Percentiles rank a stretch among this genome's conserved stretches.
These are phyloP conservation scores for Dolichotis patagonum DNA, from an alignment of 2,113 vertebrate genomes.

Conservation along the genomic window DNA sequence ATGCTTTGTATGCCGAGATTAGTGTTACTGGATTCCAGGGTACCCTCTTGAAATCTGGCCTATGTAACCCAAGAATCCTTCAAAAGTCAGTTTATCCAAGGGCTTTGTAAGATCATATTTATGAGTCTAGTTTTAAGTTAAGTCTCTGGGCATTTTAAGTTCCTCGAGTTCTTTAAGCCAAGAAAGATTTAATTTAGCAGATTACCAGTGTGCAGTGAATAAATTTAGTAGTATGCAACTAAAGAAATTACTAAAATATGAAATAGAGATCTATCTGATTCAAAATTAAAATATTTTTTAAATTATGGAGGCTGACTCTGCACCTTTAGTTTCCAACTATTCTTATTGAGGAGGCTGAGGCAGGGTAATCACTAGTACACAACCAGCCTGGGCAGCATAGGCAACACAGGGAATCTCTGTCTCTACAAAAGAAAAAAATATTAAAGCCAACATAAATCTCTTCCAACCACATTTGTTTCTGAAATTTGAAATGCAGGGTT, in stretches of 20 bases:
- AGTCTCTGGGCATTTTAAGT: not conserved
- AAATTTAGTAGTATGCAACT: not conserved
- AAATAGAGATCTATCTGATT: constrained; percentile 4
- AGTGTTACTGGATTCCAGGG: not conserved
- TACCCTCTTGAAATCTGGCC: not conserved
- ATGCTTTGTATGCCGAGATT: not conserved
- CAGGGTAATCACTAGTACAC: not conserved
- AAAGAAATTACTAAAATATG: constrained; percentile 2
- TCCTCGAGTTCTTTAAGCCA: not conserved
- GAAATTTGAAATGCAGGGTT: constrained; percentile 40
- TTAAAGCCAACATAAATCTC: not conserved
- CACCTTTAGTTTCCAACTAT: not conserved
- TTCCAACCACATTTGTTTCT: constrained; percentile 39
- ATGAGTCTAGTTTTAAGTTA: not conserved
- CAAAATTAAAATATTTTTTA: not conserved
- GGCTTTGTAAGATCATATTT: not conserved
- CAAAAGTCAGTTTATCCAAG: not conserved
- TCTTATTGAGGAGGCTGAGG: no score
- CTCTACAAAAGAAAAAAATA: not conserved
- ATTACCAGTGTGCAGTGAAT: not conserved
- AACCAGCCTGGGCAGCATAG: not conserved
- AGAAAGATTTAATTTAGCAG: not conserved
- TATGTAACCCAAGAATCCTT: not conserved
- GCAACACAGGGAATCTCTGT: not conserved
- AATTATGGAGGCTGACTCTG: not conserved